These are phyloP conservation scores for Yasuhikotakia modesta DNA, from an alignment of 2,797 vertebrate species.

Conservation along the genomic window DNA sequence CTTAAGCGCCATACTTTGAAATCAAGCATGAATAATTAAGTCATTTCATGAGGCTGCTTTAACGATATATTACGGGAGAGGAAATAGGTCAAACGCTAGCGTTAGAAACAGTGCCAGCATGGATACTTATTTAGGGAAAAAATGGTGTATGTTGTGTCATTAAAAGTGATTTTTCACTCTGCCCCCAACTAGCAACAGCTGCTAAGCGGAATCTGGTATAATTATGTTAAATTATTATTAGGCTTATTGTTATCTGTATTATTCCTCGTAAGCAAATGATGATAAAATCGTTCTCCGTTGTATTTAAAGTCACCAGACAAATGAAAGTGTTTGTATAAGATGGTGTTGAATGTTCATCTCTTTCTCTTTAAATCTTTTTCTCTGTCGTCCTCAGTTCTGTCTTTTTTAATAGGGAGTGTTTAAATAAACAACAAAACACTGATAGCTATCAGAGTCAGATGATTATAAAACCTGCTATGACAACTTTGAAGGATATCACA, in stretches of 20 bases:
- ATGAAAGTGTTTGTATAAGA: background rate
- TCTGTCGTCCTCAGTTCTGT: background rate
- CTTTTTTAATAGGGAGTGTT: background rate
- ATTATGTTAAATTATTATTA: slow-evolving; percentile 42
- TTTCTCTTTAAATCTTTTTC: too few species aligned
- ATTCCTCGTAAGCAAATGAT: slow-evolving; percentile 3
- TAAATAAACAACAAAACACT: too few species aligned
- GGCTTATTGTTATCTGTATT: slow-evolving; percentile 36
- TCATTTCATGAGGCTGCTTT: slow-evolving; percentile 78
- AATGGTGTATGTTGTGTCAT: slow-evolving; percentile 43
- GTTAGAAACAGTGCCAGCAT: slow-evolving; percentile 67
- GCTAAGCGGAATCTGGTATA: slow-evolving; percentile 2
- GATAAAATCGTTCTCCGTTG: background rate
- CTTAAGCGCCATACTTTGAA: slow-evolving; percentile 80
- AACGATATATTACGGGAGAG: slow-evolving; percentile 76
- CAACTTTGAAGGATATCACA: too few species aligned
- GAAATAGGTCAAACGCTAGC: slow-evolving; percentile 79
- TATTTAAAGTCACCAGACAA: background rate
- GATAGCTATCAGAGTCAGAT: too few species aligned
- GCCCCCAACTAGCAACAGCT: slow-evolving; percentile 50
- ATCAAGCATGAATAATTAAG: slow-evolving; percentile 84
- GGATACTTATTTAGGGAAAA: slow-evolving; percentile 66
- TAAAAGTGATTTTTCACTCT: slow-evolving; percentile 3
- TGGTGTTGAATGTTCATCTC: too few species aligned
- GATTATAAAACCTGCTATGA: too few species aligned